phyloP scores from a whole-genome alignment of 2,113 vertebrate species.

The Eulemur macaco region DNA sequence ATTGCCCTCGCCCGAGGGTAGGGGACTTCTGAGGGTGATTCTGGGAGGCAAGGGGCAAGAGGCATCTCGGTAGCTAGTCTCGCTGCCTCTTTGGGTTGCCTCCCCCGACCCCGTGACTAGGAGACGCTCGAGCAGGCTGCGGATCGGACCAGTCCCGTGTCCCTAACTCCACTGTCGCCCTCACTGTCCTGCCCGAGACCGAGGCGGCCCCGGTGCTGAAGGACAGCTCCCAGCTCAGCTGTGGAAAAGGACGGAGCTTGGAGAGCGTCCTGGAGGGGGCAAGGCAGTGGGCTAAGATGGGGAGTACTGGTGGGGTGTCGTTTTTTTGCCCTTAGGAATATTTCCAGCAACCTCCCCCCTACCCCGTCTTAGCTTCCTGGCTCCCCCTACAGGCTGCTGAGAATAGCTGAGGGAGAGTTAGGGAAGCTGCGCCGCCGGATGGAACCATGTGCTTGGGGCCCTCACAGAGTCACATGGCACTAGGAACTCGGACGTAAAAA shows the following conservation, averaged over 20 bases:
- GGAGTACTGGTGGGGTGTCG: conserved; percentile 60
- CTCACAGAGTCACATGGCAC: conserved; percentile 58
- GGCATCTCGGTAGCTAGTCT: conserved; percentile 29
- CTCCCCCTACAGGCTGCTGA: conserved; percentile 74
- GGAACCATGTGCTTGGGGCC: conserved; percentile 67
- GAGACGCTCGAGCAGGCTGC: conserved; percentile 48
- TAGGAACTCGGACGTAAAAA: conserved; percentile 56
- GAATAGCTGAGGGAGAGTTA: conserved; percentile 55
- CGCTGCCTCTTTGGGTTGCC: conserved; percentile 10
- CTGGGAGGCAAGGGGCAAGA: neutral
- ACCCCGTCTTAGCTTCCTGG: conserved; percentile 57
- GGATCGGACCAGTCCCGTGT: conserved; percentile 22
- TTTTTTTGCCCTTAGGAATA: conserved; percentile 68
- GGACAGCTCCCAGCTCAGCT: conserved; percentile 66
- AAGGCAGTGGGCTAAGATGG: neutral
- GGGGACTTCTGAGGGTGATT: conserved; percentile 64
- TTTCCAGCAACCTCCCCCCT: conserved; percentile 61
- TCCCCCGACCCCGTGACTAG: conserved; percentile 38
- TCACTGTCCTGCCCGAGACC: conserved; percentile 59
- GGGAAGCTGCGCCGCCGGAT: conserved; percentile 34
- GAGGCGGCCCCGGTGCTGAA: conserved; percentile 69
- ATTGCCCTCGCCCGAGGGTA: neutral
- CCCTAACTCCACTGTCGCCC: conserved; percentile 53
- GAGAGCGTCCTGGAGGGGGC: neutral
- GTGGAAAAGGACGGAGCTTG: neutral